Percentiles rank a stretch among this genome's conserved stretches.
These are phyloP conservation scores for Tragelaphus imberbis DNA, from an alignment of 2,113 vertebrate species.

Conservation along the genomic window DNA sequence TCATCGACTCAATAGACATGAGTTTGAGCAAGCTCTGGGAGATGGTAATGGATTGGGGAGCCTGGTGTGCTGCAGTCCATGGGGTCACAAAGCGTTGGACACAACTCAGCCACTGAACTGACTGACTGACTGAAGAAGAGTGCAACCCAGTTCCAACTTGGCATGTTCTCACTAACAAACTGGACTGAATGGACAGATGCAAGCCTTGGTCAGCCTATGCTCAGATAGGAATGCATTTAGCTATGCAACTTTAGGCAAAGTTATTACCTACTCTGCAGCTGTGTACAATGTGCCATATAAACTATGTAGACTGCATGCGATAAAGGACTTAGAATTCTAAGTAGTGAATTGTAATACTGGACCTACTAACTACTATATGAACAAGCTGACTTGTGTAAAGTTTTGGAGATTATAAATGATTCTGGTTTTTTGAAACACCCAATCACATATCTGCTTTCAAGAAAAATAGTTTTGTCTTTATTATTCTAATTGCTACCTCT, in stretches of 20 bases:
- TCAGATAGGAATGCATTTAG: background rate
- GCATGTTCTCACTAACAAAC: background rate
- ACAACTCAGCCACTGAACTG: background rate
- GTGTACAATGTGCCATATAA: background rate
- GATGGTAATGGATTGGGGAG: background rate
- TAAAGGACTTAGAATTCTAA: background rate
- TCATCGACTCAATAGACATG: background rate
- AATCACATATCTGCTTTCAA: background rate
- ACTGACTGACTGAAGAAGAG: background rate
- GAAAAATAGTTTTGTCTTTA: background rate
- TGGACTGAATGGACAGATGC: background rate
- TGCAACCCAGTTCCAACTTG: background rate
- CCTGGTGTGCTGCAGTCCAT: background rate
- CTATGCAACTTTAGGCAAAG: background rate
- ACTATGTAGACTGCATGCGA: background rate
- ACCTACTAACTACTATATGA: background rate
- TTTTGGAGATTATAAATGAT: constrained; percentile 17
- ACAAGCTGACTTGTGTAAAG: background rate
- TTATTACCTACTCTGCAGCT: background rate
- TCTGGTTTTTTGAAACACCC: constrained; percentile 34
- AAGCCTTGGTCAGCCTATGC: background rate
- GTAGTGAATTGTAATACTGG: background rate
- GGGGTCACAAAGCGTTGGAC: accelerated
- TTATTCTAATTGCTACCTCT: background rate
- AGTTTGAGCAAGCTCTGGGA: background rate